phyloP scores from a whole-genome alignment of 2,113 vertebrate species.

The Lophotis ruficrista region DNA sequence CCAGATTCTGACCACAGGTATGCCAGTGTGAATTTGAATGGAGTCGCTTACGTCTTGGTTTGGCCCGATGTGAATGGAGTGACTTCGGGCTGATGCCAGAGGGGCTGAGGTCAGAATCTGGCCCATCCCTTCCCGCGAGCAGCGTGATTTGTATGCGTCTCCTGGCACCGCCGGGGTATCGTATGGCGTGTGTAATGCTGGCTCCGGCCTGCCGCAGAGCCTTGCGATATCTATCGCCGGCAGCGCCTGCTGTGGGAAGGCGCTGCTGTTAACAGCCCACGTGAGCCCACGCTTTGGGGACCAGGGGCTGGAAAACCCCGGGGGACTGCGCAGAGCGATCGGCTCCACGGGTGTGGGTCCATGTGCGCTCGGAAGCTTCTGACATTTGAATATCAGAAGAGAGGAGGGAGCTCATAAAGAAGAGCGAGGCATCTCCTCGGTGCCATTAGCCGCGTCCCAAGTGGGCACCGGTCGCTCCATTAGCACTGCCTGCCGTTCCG shows the following conservation, averaged over 20 bases:
- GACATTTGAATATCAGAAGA: background rate
- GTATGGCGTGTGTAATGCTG: constrained; percentile 45
- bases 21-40: constrained; percentile 63
- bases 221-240: background rate
- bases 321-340: fast-evolving
- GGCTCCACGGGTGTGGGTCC: fast-evolving
- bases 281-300: background rate
- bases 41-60: constrained; percentile 56
- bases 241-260: background rate
- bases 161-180: background rate
- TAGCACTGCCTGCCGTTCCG: background rate
- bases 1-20: constrained; percentile 67
- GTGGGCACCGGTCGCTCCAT: background rate
- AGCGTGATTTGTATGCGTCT: constrained; percentile 26
- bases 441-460: background rate
- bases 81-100: constrained; percentile 48
- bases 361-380: background rate
- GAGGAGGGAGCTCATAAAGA: background rate
- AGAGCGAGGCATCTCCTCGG: background rate
- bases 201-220: background rate
- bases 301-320: background rate
- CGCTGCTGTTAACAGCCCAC: background rate
- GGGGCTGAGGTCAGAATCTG: constrained; percentile 62
- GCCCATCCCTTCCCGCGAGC: constrained; percentile 46
- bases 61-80: constrained; percentile 62